Evolutionary conservation across 2,797 vertebrate genomes (phyloP).

Genomic region (Coranthus polyacanthus): DNA sequence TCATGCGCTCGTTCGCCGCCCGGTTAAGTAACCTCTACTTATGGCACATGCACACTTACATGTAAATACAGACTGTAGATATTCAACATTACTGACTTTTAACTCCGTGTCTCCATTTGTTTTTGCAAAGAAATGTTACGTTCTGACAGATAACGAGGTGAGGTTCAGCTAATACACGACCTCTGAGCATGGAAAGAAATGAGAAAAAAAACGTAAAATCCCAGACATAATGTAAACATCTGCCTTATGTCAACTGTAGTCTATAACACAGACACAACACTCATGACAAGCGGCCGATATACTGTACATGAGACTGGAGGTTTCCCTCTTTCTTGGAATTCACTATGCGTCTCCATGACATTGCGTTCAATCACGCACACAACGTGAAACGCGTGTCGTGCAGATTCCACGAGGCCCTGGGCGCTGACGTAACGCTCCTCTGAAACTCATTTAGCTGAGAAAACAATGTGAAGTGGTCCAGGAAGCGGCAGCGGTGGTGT

Average conservation of each 20-base stretch:
- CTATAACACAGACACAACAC: constrained; percentile 34
- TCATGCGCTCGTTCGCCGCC: constrained; percentile 27
- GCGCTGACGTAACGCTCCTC: constrained; percentile 59
- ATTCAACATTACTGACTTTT: not conserved
- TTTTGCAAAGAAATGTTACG: constrained; percentile 8
- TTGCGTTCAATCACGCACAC: constrained; percentile 15
- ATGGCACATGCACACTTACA: not conserved
- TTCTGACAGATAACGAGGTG: constrained; percentile 12
- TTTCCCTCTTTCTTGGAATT: constrained; percentile 3
- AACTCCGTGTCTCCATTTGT: not conserved
- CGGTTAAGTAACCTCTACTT: constrained; percentile 49
- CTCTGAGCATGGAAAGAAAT: constrained; percentile 31
- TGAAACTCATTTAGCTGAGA: constrained; percentile 65
- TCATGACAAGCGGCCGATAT: not conserved
- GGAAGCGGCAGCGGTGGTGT: constrained; percentile 57
- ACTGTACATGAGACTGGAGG: not conserved
- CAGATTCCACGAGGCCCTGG: constrained; percentile 37
- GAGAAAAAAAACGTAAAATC: constrained; percentile 39
- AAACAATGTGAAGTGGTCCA: constrained; percentile 61
- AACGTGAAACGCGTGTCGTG: constrained; percentile 4
- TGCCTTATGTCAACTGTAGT: constrained; percentile 48
- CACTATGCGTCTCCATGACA: not conserved
- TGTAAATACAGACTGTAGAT: constrained; percentile 17
- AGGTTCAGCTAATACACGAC: constrained; percentile 15
- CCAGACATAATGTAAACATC: constrained; percentile 69